These are phyloP conservation scores for Heliothis peltigera DNA, from an alignment of 2,888 invertebrate species.

Conservation along the genomic window DNA sequence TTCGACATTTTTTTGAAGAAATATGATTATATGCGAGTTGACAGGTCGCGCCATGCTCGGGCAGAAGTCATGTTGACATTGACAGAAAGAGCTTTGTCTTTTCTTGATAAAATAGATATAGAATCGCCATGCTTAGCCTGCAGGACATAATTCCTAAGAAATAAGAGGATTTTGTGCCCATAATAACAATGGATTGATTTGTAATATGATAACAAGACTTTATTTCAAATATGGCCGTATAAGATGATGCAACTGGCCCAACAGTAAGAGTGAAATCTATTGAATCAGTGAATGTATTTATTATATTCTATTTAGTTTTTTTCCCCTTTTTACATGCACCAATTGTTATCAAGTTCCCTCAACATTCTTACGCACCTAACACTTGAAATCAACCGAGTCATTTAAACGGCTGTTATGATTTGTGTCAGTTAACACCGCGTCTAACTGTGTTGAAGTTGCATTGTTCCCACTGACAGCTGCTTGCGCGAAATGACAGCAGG, in stretches of 20 bases:
- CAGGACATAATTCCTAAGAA: background rate
- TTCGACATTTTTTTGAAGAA: too few species aligned
- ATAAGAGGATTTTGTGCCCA: background rate
- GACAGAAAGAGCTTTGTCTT: too few species aligned
- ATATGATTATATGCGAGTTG: too few species aligned
- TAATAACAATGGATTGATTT: background rate
- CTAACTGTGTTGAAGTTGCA: slow-evolving; percentile 45
- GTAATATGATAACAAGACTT: background rate
- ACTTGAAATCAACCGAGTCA: slow-evolving; percentile 44
- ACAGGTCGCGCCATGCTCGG: too few species aligned
- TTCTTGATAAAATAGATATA: too few species aligned
- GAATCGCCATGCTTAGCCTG: too few species aligned
- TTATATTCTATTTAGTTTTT: background rate
- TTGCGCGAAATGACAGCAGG: slow-evolving; percentile 57
- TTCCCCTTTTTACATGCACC: too few species aligned
- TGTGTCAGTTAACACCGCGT: slow-evolving; percentile 55
- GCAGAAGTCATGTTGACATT: too few species aligned
- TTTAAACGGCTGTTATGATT: slow-evolving; percentile 57
- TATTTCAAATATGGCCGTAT: background rate
- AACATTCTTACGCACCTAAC: slow-evolving; percentile 10
- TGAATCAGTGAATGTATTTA: background rate
- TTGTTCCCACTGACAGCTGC: slow-evolving; percentile 60
- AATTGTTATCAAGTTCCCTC: background rate
- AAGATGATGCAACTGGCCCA: background rate
- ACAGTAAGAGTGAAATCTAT: too few species aligned